Conservation (phyloP, 2,888 invertebrate species). For the Xiphydria camelus region DNA sequence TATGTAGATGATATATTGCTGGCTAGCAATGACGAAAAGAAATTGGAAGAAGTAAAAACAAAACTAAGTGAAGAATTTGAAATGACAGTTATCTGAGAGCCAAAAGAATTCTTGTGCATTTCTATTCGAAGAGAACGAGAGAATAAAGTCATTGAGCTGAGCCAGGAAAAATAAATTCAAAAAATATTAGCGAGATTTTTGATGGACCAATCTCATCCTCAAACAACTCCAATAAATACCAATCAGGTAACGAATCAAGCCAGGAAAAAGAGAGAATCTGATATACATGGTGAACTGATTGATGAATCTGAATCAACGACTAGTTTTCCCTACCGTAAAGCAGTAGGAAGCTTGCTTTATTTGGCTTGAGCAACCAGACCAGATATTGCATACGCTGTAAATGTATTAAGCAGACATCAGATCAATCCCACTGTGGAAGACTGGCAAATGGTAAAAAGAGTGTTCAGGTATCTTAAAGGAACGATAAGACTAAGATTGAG, state of each 20-base stretch:
- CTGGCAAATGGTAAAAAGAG: slow-evolving; percentile 24
- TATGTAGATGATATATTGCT: slow-evolving; percentile 13
- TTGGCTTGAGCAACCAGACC: slow-evolving; percentile 23
- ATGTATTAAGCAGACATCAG: slow-evolving; percentile 23
- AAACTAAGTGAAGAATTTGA: slow-evolving; percentile 18
- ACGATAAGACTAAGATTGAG: slow-evolving; percentile 15
- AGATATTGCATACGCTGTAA: slow-evolving; percentile 22
- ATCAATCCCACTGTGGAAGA: slow-evolving; percentile 21
- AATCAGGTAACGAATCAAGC: slow-evolving; percentile 16
- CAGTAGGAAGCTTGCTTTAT: slow-evolving; percentile 25
- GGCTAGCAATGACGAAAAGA: slow-evolving; percentile 22
- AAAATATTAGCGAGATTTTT: no score
- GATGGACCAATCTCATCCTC: no score
- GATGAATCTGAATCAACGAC: no score
- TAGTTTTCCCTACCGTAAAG: slow-evolving; percentile 20
- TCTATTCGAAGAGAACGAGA: slow-evolving; percentile 13
- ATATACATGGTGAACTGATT: no score
- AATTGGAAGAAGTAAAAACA: slow-evolving; percentile 20
- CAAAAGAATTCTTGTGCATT: slow-evolving; percentile 21
- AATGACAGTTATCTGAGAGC: slow-evolving; percentile 21
- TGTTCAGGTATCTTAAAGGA: slow-evolving; percentile 21
- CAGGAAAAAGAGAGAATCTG: slow-evolving; percentile 5
- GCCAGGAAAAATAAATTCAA: no score
- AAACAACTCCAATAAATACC: slow-evolving; percentile 18
- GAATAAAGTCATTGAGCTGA: no score